Base-by-base conservation (phyloP, 1,140 invertebrate species). In the Trachymyrmex septentrionalis region DNA sequence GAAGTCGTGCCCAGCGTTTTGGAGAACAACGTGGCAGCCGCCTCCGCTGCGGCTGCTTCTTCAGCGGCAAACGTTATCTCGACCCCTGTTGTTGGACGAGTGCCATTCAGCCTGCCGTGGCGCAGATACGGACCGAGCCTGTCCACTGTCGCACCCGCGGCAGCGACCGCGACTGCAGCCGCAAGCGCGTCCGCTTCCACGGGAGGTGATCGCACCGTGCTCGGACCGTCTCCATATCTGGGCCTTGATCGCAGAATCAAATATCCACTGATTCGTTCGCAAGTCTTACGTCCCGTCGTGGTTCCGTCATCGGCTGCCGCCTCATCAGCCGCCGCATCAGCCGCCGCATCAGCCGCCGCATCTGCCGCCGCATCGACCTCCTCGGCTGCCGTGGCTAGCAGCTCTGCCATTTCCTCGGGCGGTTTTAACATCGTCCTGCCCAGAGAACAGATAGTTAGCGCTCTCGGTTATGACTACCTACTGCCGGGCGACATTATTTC, bases 401-500 rank as follows among this genome's bases (percentile, higher is more conserved):
- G 66, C 38, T 16, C 44, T 1, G 16, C 73, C 9, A 16, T 44
- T 55, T 64, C 57, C 19, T n/a, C n/a, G 3, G 14, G 7, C 4
- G 21, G 34, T 14, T 50, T 38, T 3, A 71, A 7, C 69, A 3
- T 89, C 3, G 34, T 30, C 14, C 53, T 92, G 53, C 87, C 87
- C 6, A 86, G 73, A 0, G 64, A 86, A 2, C 81, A 91, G 16
- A 59, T 92, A 16, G 12, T 66, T 2, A 2, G 34, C 3, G 82
- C 81, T 21, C 6, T 92, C 0, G 87, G 77, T 16, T 73, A 85
- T 9, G 50, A 66, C 3, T 38, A 27, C 30, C 10, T 92, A 14
- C 0, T 64, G 34, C 81, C 90, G 16, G 90, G 87, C 38, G 91
- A 93, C 27, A 16, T 81, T 1, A 67, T 93, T 2, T 61, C 80